Evolutionary conservation across 2,113 vertebrate species (phyloP), one percentile per base, ranked within the genome.

Genomic region (Brachypteracias leptosomus): DNA sequence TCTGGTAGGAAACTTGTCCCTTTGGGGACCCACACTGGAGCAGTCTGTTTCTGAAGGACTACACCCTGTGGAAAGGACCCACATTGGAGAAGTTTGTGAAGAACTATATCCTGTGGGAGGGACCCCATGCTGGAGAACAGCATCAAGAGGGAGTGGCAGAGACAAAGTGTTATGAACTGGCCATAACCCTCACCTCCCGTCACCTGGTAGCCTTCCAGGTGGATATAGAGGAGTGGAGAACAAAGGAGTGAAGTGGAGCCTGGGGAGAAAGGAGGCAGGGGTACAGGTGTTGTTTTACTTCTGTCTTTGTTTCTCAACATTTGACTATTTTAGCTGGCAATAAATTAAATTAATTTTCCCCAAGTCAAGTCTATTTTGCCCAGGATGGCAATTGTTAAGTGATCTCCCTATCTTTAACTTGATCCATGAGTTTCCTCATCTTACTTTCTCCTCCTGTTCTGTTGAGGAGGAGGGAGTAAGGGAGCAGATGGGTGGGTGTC

Each of bases 121-220:
- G n/a, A 72, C 24, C 5, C 17, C 4, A 28, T 0, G 1, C 4
- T 25, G 24, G 13, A 81, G 7, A 74, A 55, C 26, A 75, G 7
- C 26, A 62, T 10, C 17, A 80, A 28, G 12, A 61, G 8, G 24
- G 33, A 55, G 12, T 2, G 13, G 9, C 13, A 52, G 26, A 71
- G 13, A 61, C 7, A 20, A 61, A 35, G 13, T 57, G 11, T 63
- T 46, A 28, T 35, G 49, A 59, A 47, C 22, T n/a, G 46, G 47
- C 11, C 59, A 75, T 12, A 74, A 6, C 13, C 21, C 8, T 36
- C 9, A 31, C 59, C 70, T 66, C 33, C 25, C 7, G 36, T 35
- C 8, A 7, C 7, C 8, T 0, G 1, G 7, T 16, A 44, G 22
- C 8, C 4, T 78, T 29, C 12, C 10, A 15, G 9, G 22, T 59